phyloP scores from a whole-genome alignment of 2,888 invertebrate species.

The Erebia palarica region DNA sequence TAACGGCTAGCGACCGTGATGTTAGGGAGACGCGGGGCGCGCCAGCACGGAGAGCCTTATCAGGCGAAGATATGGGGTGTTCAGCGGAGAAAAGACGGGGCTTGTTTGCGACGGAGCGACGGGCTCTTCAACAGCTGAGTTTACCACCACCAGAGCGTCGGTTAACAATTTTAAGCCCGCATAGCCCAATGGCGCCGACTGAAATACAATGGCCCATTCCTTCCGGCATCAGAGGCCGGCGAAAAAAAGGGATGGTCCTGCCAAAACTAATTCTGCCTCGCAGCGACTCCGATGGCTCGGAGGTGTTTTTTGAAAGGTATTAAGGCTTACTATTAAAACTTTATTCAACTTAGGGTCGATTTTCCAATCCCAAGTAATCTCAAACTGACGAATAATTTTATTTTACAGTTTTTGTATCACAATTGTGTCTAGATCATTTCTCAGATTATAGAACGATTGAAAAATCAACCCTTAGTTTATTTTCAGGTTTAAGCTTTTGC shows the following conservation, averaged over 20 bases:
- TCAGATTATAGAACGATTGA: too few relatives aligned
- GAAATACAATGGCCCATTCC: constrained; percentile 85
- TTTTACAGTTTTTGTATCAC: too few relatives aligned
- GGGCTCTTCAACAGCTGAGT: constrained; percentile 86
- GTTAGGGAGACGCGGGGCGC: constrained; percentile 85
- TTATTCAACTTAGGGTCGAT: neutral
- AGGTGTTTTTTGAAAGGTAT: constrained; percentile 84
- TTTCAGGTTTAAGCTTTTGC: neutral
- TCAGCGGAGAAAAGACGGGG: constrained; percentile 86
- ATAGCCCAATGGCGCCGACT: constrained; percentile 86
- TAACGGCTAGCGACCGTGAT: constrained; percentile 86
- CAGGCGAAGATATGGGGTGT: constrained; percentile 83
- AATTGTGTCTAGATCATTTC: too few relatives aligned
- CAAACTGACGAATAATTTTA: too few relatives aligned
- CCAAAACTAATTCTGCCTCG: constrained; percentile 89
- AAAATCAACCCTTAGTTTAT: neutral
- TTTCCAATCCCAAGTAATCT: too few relatives aligned
- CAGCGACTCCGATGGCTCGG: constrained; percentile 88
- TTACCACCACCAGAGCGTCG: constrained; percentile 86
- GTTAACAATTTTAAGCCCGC: constrained; percentile 91
- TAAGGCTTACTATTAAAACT: constrained; percentile 45
- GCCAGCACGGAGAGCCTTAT: constrained; percentile 84
- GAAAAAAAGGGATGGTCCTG: constrained; percentile 88
- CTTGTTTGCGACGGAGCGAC: constrained; percentile 85
- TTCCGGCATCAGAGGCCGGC: constrained; percentile 82